A percentile compares a stretch with the other conserved stretches of the same genome.
Conservation (phyloP, 2,888 invertebrate species). For the Malachius bipustulatus region DNA sequence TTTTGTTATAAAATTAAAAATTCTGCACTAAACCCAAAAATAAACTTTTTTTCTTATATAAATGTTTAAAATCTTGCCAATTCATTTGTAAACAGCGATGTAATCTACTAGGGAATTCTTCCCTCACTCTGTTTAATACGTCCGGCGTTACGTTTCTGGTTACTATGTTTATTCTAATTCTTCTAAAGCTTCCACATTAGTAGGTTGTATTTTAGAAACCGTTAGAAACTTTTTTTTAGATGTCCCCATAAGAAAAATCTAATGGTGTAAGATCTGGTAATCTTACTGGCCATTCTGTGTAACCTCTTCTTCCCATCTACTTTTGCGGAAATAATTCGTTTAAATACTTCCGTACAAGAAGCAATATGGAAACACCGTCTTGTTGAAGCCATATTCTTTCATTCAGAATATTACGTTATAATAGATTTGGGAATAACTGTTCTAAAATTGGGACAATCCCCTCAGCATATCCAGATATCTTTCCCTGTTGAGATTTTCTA, state of each 20-base stretch:
- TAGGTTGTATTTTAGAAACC: neutral
- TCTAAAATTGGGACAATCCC: conserved; percentile 1
- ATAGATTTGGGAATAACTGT: neutral
- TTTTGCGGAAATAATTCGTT: neutral
- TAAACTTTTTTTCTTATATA: too few species aligned
- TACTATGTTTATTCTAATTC: too few species aligned
- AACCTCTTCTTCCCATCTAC: conserved; percentile 2
- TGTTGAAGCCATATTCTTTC: conserved; percentile 2
- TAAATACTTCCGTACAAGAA: conserved; percentile 3
- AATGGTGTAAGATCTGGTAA: conserved; percentile 2
- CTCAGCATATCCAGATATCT: neutral
- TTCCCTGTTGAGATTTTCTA: conserved; percentile 2
- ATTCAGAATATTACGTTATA: neutral
- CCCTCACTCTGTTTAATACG: neutral
- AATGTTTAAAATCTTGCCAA: too few species aligned
- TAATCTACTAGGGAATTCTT: neutral
- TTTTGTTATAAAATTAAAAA: too few species aligned
- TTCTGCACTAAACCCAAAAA: too few species aligned
- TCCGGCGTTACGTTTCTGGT: neutral
- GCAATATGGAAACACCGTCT: conserved; percentile 1
- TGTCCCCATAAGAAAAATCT: conserved; percentile 3
- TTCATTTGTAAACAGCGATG: too few species aligned
- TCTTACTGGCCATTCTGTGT: neutral
- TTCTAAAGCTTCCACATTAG: neutral
- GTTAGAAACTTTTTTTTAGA: conserved; percentile 1